Percentiles rank a stretch among this genome's conserved stretches.
These are phyloP conservation scores for Tribolium madens DNA, from an alignment of 1,140 invertebrate genomes.

Conservation along the genomic window DNA sequence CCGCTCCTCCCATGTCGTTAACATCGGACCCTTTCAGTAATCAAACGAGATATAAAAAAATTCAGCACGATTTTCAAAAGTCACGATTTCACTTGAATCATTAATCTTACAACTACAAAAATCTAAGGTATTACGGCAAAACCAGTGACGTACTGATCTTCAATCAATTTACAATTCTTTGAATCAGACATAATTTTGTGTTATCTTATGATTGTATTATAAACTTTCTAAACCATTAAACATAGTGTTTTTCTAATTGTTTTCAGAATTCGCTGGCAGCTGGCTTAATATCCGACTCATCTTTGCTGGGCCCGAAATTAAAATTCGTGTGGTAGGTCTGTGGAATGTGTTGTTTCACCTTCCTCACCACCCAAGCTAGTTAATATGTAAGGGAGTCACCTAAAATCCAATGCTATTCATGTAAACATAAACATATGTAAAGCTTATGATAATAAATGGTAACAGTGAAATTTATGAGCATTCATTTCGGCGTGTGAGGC, in stretches of 20 bases:
- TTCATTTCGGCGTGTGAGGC: slow-evolving; percentile 28
- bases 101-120: too few species aligned
- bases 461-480: slow-evolving; percentile 35
- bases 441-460: slow-evolving; percentile 39
- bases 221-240: too few species aligned
- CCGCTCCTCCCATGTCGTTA: slow-evolving; percentile 50
- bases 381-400: slow-evolving; percentile 2
- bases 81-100: too few species aligned
- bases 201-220: too few species aligned
- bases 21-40: neutral
- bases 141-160: too few species aligned
- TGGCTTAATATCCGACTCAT: neutral
- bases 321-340: neutral
- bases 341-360: neutral
- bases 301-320: neutral
- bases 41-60: neutral
- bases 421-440: slow-evolving; percentile 40
- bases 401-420: slow-evolving; percentile 19
- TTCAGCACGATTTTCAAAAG: neutral
- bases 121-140: too few species aligned
- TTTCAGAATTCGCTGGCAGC: neutral
- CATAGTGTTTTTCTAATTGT: too few species aligned
- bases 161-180: too few species aligned
- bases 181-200: too few species aligned
- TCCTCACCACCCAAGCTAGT: neutral